Percentiles rank a stretch among this genome's conserved stretches.
Evolutionary conservation across 2,113 vertebrate genomes (phyloP).

Genomic region (Cariama cristata): DNA sequence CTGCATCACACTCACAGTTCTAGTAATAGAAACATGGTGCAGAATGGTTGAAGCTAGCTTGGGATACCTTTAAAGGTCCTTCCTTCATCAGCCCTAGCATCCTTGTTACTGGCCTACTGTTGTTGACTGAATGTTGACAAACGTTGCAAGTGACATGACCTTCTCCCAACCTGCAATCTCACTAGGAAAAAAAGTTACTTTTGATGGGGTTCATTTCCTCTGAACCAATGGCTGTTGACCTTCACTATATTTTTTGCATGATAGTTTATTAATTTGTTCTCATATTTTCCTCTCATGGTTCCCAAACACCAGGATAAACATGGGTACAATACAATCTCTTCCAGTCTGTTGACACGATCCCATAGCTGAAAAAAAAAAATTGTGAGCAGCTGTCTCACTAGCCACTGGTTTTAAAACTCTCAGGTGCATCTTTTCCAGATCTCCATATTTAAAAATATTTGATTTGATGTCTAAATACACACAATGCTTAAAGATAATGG

Average conservation of each 20-base stretch:
- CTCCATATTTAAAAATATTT: background rate
- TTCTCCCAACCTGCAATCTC: background rate
- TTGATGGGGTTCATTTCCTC: background rate
- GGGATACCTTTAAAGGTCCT: background rate
- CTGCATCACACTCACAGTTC: too few species aligned
- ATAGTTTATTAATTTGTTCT: background rate
- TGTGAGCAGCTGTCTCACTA: background rate
- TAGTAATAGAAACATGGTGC: background rate
- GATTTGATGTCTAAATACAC: background rate
- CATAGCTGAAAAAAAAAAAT: background rate
- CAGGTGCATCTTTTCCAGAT: background rate
- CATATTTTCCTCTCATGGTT: background rate
- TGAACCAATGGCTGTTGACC: background rate
- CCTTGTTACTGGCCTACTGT: background rate
- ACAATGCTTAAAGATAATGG: background rate
- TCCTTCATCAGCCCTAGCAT: background rate
- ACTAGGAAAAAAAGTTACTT: background rate
- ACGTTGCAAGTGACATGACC: too few species aligned
- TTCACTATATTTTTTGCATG: background rate
- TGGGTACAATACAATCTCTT: background rate
- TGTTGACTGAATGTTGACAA: background rate
- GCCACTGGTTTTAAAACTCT: background rate
- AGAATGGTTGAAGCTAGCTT: background rate
- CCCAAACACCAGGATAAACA: background rate
- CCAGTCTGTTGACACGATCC: background rate